Percentiles rank a stretch among this genome's conserved stretches.
Conservation (phyloP, 2,113 vertebrate species). For the Probosciger aterrimus region DNA sequence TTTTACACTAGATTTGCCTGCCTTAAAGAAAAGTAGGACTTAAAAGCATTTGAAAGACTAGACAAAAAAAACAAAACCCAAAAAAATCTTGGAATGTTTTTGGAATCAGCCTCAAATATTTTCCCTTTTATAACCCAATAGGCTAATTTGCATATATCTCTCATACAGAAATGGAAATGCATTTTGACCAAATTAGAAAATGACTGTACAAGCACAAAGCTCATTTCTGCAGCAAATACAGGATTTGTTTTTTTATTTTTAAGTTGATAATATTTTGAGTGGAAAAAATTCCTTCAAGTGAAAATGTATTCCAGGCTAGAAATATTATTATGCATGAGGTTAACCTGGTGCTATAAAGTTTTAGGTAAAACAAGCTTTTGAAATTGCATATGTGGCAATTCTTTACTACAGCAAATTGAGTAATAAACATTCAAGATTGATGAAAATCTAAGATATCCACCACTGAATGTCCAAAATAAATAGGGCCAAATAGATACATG, state of each 20-base stretch:
- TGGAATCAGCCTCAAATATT: not conserved
- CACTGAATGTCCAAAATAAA: not conserved
- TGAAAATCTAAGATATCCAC: not conserved
- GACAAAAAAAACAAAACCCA: not conserved
- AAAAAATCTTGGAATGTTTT: not conserved
- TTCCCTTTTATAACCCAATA: not conserved
- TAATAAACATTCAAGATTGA: not conserved
- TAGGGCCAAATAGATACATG: not conserved
- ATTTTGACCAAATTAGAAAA: conserved; percentile 19
- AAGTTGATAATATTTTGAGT: not conserved
- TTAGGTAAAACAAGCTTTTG: not conserved
- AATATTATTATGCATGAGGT: not conserved
- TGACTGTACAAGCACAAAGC: not conserved
- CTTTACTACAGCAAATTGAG: not conserved
- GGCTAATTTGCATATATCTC: not conserved
- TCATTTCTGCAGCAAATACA: not conserved
- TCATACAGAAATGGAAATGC: not conserved
- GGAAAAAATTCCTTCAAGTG: not conserved
- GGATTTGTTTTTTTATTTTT: not conserved
- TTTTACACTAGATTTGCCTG: not conserved
- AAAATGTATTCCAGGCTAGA: not conserved
- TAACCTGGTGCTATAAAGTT: not conserved
- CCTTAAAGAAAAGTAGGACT: not conserved
- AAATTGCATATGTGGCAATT: not conserved
- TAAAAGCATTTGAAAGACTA: not conserved